These are phyloP conservation scores for Scolopax bukidnonensis DNA, from an alignment of 2,797 vertebrate genomes.

Conservation along the genomic window DNA sequence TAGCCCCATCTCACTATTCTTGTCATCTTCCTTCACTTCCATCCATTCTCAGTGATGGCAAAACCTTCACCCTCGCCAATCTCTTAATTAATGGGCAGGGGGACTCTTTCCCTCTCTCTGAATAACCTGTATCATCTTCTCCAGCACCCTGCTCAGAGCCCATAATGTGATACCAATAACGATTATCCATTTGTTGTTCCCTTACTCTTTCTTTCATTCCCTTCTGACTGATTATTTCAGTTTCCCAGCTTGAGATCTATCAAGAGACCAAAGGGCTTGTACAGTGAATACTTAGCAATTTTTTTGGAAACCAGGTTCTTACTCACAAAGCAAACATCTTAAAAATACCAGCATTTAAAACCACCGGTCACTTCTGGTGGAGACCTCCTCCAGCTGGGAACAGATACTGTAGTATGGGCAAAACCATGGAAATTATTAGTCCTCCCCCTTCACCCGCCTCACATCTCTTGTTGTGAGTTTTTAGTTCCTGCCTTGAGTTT, in stretches of 20 bases:
- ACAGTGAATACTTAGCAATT: neutral
- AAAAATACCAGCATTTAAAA: neutral
- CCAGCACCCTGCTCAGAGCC: neutral
- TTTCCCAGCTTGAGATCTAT: neutral
- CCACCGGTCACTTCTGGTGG: neutral
- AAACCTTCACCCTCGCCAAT: neutral
- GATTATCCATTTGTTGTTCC: neutral
- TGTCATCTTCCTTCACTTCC: neutral
- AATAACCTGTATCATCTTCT: neutral
- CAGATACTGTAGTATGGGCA: neutral
- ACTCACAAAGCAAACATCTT: neutral
- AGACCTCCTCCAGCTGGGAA: neutral
- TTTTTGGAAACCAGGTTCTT: neutral
- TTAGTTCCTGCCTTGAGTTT: neutral
- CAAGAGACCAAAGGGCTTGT: neutral
- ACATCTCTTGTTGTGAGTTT: neutral
- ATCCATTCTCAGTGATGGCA: neutral
- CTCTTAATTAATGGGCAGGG: neutral
- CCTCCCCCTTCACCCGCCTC: accelerated
- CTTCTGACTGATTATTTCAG: neutral
- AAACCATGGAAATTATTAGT: neutral
- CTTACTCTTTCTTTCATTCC: neutral
- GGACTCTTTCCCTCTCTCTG: neutral
- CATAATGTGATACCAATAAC: neutral
- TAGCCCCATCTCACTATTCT: neutral